Evolutionary conservation across 2,113 vertebrate genomes (phyloP).

Genomic region (Collichthys lucidus): DNA sequence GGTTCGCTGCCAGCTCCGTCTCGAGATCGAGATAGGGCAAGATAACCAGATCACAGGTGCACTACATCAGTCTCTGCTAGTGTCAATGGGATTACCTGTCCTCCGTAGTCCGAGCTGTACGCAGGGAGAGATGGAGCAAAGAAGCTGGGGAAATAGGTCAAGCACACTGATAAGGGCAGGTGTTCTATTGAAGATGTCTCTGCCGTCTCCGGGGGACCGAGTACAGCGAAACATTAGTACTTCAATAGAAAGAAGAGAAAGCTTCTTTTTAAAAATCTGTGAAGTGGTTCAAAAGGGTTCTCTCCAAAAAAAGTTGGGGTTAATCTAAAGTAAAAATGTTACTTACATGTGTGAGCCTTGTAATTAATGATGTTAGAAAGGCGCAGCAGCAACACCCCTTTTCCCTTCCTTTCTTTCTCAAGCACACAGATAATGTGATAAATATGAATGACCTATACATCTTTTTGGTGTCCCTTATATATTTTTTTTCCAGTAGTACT

Average conservation of each 20-base stretch:
- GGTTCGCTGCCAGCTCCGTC: slow-evolving; percentile 43
- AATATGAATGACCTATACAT: not conserved
- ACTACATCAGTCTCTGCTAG: slow-evolving; percentile 66
- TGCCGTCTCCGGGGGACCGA: slow-evolving; percentile 57
- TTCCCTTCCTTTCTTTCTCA: not conserved
- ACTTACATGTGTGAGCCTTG: not conserved
- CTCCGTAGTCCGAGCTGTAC: slow-evolving; percentile 74
- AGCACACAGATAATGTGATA: not conserved
- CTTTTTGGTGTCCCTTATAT: not conserved
- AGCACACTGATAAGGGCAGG: slow-evolving; percentile 78
- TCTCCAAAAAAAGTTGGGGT: slow-evolving; percentile 1
- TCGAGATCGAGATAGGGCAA: slow-evolving; percentile 46
- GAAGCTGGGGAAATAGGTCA: slow-evolving; percentile 80
- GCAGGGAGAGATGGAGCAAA: slow-evolving; percentile 66
- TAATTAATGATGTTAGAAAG: not conserved
- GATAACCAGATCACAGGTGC: slow-evolving; percentile 76
- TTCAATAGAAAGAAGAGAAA: slow-evolving; percentile 45
- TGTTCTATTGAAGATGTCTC: slow-evolving; percentile 81
- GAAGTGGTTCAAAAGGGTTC: slow-evolving; percentile 28
- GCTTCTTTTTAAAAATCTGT: slow-evolving; percentile 22
- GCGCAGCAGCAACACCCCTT: not conserved
- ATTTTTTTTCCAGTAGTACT: not conserved
- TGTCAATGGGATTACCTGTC: slow-evolving; percentile 77
- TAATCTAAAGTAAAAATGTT: slow-evolving; percentile 9
- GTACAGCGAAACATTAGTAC: slow-evolving; percentile 56